These are phyloP conservation scores for Bostrychus sinensis DNA, from an alignment of 2,113 vertebrate genomes.

Conservation along the genomic window DNA sequence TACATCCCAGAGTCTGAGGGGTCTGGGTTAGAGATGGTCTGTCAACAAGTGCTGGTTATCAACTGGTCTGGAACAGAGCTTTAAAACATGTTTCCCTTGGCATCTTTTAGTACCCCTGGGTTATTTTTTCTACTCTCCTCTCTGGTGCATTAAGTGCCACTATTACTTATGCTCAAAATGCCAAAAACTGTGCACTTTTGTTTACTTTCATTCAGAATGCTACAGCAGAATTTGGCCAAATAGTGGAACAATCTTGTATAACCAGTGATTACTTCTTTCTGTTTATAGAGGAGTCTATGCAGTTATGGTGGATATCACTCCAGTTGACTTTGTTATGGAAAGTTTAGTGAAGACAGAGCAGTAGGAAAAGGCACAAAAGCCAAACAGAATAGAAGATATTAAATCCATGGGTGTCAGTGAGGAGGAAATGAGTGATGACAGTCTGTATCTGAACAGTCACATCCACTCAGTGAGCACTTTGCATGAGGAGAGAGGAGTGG, in stretches of 20 bases:
- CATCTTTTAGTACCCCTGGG: too few species aligned
- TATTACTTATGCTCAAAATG: too few species aligned
- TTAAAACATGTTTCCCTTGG: too few species aligned
- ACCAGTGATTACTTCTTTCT: too few species aligned
- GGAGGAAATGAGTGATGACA: slow-evolving; percentile 69
- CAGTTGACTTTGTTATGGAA: background rate
- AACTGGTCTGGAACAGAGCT: slow-evolving; percentile 77
- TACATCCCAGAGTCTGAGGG: slow-evolving; percentile 86
- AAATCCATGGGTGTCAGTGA: slow-evolving; percentile 71
- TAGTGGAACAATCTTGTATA: too few species aligned
- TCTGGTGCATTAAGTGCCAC: too few species aligned
- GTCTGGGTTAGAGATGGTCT: slow-evolving; percentile 81
- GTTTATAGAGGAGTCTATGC: too few species aligned
- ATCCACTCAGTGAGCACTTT: slow-evolving; percentile 61
- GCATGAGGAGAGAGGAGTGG: slow-evolving; percentile 7
- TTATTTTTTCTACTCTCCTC: too few species aligned
- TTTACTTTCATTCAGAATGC: too few species aligned
- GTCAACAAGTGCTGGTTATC: slow-evolving; percentile 84
- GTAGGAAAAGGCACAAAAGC: slow-evolving; percentile 8
- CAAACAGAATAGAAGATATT: slow-evolving; percentile 66
- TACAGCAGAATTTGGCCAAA: too few species aligned
- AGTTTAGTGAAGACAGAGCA: background rate
- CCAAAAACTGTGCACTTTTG: too few species aligned
- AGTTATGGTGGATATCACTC: too few species aligned
- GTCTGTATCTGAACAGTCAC: slow-evolving; percentile 58